Base-by-base conservation (phyloP, 1,140 invertebrate species). In the Prorops nasuta region DNA sequence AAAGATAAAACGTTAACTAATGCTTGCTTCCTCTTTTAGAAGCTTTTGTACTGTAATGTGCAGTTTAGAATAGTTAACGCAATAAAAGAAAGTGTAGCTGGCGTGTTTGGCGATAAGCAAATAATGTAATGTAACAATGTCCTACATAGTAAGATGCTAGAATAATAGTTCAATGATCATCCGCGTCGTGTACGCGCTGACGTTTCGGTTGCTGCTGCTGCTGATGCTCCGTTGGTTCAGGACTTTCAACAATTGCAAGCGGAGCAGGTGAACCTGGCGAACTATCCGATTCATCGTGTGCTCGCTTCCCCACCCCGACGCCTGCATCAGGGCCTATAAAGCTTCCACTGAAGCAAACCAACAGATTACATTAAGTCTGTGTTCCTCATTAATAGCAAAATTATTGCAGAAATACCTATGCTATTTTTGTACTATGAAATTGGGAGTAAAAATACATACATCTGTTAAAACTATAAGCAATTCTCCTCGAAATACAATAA, bases 241-340 rank as follows among this genome's bases (percentile, higher is more conserved):
- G 74, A 58, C 75, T 76, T 56, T 78, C 75, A 14, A 76, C 75
- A 49, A 78, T 78, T 14, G 75, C 73, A 18, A 76, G 60, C 15
- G 73, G 71, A 22, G 74, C 71, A 19, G 74, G 73, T 46, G 75
- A 76, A 31, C 73, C 75, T 17, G 75, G 72, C 35, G 73, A 76
- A 62, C 75, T 76, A 24, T 76, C 74, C 8, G 71, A 67, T 38
- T 77, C 74, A 12, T 77, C 74, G 43, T 73, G 69, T 20, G 57
- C 52, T 50, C 75, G 64, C 59, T 76, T 75, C 28, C 43, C 56
- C 40, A 66, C 47, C 56, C 68, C 68, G 53, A 75, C 70, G 57
- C 68, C 67, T 59, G 66, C 60, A 47, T 76, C 74, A 58, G 75
- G 72, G 44, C 74, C 66, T 31, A 76, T 73, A 66, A 71, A 77